A percentile compares a stretch with the other conserved stretches of the same genome.
phyloP scores from a whole-genome alignment of 2,888 invertebrate genomes.

The Ctenicera cuprea region DNA sequence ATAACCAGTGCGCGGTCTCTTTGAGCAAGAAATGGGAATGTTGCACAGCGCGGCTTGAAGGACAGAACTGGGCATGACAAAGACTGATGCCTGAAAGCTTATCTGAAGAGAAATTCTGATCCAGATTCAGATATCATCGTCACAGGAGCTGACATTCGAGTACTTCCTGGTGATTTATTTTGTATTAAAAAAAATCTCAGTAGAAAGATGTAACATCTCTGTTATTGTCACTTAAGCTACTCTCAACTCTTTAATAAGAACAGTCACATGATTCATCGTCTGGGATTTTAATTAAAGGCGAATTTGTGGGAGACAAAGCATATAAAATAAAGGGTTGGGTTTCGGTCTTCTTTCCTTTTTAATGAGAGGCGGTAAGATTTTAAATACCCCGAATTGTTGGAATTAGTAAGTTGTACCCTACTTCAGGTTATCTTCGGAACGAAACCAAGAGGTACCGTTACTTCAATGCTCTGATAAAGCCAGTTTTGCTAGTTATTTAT shows the following conservation, averaged over 20 bases:
- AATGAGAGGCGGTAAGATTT: background rate
- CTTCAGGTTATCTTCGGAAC: background rate
- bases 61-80: conserved; percentile 44
- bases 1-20: conserved; percentile 38
- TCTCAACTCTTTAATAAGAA: background rate
- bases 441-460: conserved; percentile 5
- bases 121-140: conserved; percentile 43
- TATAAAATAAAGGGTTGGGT: background rate
- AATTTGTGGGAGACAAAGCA: background rate
- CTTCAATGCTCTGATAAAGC: conserved; percentile 16
- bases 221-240: background rate
- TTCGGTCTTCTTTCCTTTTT: background rate
- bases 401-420: background rate
- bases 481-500: conserved; percentile 20
- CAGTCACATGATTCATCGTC: conserved; percentile 9
- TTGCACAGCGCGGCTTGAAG: conserved; percentile 26
- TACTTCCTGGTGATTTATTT: conserved; percentile 41
- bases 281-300: background rate
- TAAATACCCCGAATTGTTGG: background rate
- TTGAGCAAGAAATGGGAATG: conserved; percentile 30
- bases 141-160: conserved; percentile 30
- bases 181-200: conserved; percentile 24
- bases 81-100: conserved; percentile 40
- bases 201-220: background rate
- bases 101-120: conserved; percentile 33